A percentile compares a stretch with the other conserved stretches of the same genome.
These are phyloP conservation scores for Onychostoma macrolepis DNA, from an alignment of 2,113 vertebrate genomes.

Conservation along the genomic window DNA sequence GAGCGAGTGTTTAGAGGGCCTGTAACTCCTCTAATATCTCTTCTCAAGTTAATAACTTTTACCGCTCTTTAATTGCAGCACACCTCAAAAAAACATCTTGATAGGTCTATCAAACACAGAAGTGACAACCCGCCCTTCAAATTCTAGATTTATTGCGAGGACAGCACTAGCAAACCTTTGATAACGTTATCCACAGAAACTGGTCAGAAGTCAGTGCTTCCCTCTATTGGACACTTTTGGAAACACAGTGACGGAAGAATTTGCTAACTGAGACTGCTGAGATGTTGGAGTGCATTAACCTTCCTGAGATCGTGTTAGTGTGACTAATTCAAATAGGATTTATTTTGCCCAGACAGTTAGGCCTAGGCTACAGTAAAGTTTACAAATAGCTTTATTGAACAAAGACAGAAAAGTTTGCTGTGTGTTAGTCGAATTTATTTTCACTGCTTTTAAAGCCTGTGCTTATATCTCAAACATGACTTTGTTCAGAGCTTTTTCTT, in stretches of 20 bases:
- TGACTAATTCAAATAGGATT: neutral
- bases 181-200: neutral
- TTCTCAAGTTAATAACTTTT: neutral
- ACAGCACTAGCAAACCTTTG: conserved; percentile 34
- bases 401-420: neutral
- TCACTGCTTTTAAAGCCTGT: neutral
- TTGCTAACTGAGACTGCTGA: neutral
- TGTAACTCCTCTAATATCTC: neutral
- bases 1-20: neutral
- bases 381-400: neutral
- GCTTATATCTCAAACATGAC: neutral
- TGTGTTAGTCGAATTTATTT: neutral
- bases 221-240: conserved; percentile 53
- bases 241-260: neutral
- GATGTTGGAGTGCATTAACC: neutral
- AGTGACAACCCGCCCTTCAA: neutral
- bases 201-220: conserved; percentile 46
- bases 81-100: conserved; percentile 17
- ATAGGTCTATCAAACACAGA: conserved; percentile 22
- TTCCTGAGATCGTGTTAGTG: neutral
- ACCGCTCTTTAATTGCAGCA: neutral
- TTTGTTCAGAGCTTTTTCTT: neutral
- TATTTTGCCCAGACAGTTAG: neutral
- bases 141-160: conserved; percentile 30
- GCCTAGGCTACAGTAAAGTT: neutral